Evolutionary conservation across 1,140 invertebrate species (phyloP), one percentile per base, ranked within the genome.

Genomic region (Limonius californicus): DNA sequence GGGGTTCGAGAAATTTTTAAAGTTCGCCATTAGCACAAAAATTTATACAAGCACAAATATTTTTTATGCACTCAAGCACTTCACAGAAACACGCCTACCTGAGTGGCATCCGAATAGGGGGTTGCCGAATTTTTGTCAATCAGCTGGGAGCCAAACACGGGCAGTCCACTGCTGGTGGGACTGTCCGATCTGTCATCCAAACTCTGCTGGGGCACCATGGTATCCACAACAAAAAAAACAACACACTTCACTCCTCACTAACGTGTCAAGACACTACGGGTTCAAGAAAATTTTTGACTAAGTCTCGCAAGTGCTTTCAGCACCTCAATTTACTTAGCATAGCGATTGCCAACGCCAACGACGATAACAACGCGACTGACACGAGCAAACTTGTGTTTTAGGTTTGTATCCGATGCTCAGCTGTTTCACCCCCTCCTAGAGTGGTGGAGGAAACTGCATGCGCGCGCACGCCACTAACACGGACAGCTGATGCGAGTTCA

Each of bases 101-200:
- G 92, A 65, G 94, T 97, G 39, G 94, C 94, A 83, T 98, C 95
- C 63, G 94, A 92, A 80, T 98, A 98, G 14, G 95, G 95, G 45
- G 95, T 98, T 21, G 86, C 82, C 11, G 94, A 95, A 78, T 92
- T 90, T 79, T 92, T 89, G 79, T 92, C 88, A 71, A 97, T 88
- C 62, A 90, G 82, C 74, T 91, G 86, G 39, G 91, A 94, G 67
- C 91, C 92, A 78, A 95, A 94, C 64, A 91, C 73, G 20, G 81
- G 81, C 18, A 79, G 42, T 77, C 77, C 68, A 75, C 77, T 70
- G 61, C 53, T 63, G 32, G 53, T 76, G 15, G 81, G 81, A 64
- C 77, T 82, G 68, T 82, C 81, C 56, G 74, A 77, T 60, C 75
- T 69, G 27, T 68, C 71, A 68, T 79, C 78, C 73, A 77, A 74